Conservation (phyloP, 2,113 vertebrate species). For the Apteryx owenii region DNA sequence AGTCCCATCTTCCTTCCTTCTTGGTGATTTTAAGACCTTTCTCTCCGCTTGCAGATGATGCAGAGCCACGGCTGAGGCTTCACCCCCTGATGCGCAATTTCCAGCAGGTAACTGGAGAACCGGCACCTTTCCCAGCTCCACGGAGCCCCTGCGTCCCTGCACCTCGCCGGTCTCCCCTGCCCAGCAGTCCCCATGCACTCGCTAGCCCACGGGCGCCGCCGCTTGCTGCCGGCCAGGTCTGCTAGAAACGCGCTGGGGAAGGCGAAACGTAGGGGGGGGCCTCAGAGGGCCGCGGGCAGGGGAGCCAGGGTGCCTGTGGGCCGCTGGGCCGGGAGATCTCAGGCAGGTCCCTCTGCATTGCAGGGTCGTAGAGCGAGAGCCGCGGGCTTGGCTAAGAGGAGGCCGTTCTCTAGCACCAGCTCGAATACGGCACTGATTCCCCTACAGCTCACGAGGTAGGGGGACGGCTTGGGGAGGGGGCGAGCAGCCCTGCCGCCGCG, state of each 20-base stretch:
- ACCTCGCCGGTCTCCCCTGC: accelerated
- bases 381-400: background rate
- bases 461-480: background rate
- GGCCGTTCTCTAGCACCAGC: constrained; percentile 6
- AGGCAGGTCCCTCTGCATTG: constrained; percentile 16
- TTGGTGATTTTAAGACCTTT: background rate
- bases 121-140: background rate
- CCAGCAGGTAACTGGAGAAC: constrained; percentile 72
- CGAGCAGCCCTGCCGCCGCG: background rate
- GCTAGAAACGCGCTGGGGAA: background rate
- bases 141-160: background rate
- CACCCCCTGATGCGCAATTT: constrained; percentile 45
- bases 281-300: accelerated
- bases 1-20: accelerated
- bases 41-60: constrained; percentile 69
- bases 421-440: background rate
- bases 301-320: background rate
- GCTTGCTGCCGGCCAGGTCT: background rate
- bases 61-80: constrained; percentile 61
- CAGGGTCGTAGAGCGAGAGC: background rate
- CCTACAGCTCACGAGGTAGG: constrained; percentile 5
- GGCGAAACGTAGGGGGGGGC: background rate
- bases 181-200: background rate
- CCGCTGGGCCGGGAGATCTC: background rate
- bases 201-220: background rate